Percentiles rank a stretch among this genome's conserved stretches.
Evolutionary conservation across 2,113 vertebrate genomes (phyloP).

Genomic region (Indri indri): DNA sequence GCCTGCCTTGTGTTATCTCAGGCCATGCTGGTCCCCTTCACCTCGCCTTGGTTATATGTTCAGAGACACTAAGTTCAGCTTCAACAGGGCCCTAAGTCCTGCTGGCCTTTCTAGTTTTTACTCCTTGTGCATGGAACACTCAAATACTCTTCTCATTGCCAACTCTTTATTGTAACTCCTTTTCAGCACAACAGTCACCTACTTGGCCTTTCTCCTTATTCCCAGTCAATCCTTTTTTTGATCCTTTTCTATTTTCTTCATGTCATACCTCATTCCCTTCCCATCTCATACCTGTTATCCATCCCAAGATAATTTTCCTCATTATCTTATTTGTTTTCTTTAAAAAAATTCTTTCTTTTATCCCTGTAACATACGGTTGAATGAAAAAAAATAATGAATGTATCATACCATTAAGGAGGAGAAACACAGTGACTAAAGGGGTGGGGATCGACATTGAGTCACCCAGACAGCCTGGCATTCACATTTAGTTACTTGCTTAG

Average conservation of each 20-base stretch:
- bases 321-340: neutral
- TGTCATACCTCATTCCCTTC: neutral
- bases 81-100: neutral
- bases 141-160: neutral
- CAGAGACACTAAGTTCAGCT: neutral
- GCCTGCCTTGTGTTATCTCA: neutral
- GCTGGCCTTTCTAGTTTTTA: neutral
- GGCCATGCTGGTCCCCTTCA: neutral
- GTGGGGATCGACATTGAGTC: neutral
- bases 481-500: neutral
- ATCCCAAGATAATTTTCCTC: neutral
- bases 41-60: neutral
- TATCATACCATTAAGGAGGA: neutral
- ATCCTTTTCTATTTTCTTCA: no score
- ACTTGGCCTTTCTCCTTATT: neutral
- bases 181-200: neutral
- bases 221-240: no score
- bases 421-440: neutral
- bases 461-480: neutral
- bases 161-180: neutral
- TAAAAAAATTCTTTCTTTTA: neutral
- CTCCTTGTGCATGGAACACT: neutral
- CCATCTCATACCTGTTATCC: neutral
- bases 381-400: neutral
- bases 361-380: neutral